phyloP scores from a whole-genome alignment of 2,888 invertebrate species.

The Eledona agricola region DNA sequence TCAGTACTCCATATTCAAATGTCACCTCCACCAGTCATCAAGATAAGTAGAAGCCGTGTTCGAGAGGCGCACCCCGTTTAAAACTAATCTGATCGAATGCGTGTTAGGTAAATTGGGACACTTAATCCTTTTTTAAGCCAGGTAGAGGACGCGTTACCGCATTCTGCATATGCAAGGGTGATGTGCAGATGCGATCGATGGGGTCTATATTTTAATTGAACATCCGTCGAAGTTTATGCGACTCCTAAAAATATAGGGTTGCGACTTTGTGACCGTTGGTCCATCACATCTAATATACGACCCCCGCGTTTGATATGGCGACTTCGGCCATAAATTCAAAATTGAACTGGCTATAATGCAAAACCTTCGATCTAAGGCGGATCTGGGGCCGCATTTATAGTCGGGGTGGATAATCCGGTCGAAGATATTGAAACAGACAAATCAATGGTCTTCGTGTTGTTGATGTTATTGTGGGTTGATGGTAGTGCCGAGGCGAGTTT shows the following conservation, averaged over 20 bases:
- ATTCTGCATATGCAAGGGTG: conserved; percentile 51
- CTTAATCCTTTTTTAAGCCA: conserved; percentile 55
- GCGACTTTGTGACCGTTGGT: conserved; percentile 51
- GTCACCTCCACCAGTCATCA: conserved; percentile 45
- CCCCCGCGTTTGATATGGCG: conserved; percentile 53
- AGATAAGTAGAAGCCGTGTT: conserved; percentile 45
- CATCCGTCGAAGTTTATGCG: conserved; percentile 12
- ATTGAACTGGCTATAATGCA: conserved; percentile 56
- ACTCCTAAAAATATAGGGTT: conserved; percentile 7
- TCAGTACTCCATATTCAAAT: conserved; percentile 48
- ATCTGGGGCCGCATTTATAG: conserved; percentile 41
- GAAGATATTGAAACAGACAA: conserved; percentile 10
- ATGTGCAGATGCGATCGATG: conserved; percentile 29
- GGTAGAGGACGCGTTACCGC: conserved; percentile 51
- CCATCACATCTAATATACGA: conserved; percentile 54
- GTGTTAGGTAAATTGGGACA: conserved; percentile 49
- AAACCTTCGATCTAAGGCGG: conserved; percentile 53
- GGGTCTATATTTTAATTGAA: conserved; percentile 26
- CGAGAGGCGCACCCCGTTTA: conserved; percentile 43
- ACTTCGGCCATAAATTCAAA: conserved; percentile 55
- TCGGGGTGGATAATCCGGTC: conserved; percentile 28
- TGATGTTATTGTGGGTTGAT: too few relatives aligned
- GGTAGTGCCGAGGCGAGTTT: too few relatives aligned
- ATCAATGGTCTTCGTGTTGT: background rate
- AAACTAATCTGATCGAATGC: conserved; percentile 49